phyloP scores from a whole-genome alignment of 2,113 vertebrate species.

The Pseudorhombus dupliciocellatus region DNA sequence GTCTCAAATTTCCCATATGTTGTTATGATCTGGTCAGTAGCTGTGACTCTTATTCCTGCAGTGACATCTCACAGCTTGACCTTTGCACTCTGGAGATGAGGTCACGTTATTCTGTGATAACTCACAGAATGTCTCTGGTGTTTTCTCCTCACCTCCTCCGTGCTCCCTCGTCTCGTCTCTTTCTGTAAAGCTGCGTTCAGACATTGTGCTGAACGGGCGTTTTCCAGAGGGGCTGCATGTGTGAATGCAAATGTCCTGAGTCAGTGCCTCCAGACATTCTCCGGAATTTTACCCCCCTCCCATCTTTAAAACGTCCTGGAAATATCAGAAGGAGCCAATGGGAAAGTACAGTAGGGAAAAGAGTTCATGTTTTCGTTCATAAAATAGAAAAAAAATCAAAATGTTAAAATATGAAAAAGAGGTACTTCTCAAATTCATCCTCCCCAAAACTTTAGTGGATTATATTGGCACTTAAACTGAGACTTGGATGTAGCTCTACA shows the following conservation, averaged over 20 bases:
- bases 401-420: too few species aligned
- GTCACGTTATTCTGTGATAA: slow-evolving; percentile 13
- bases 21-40: slow-evolving; percentile 4
- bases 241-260: too few species aligned
- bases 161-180: slow-evolving; percentile 1
- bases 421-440: too few species aligned
- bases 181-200: neutral
- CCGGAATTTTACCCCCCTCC: too few species aligned
- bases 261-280: too few species aligned
- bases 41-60: slow-evolving; percentile 1
- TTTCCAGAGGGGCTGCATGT: too few species aligned
- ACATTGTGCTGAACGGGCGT: too few species aligned
- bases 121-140: neutral
- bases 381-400: too few species aligned
- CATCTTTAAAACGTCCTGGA: too few species aligned
- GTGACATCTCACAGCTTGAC: slow-evolving; percentile 1
- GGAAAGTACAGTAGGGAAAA: too few species aligned
- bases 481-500: slow-evolving; percentile 27
- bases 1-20: slow-evolving; percentile 10
- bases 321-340: too few species aligned
- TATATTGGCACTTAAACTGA: slow-evolving; percentile 24
- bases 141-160: neutral
- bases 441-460: neutral
- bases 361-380: neutral
- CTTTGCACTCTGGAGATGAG: slow-evolving; percentile 19